Base-by-base conservation (phyloP, 2,888 invertebrate genomes). In the Cinara cedri region DNA sequence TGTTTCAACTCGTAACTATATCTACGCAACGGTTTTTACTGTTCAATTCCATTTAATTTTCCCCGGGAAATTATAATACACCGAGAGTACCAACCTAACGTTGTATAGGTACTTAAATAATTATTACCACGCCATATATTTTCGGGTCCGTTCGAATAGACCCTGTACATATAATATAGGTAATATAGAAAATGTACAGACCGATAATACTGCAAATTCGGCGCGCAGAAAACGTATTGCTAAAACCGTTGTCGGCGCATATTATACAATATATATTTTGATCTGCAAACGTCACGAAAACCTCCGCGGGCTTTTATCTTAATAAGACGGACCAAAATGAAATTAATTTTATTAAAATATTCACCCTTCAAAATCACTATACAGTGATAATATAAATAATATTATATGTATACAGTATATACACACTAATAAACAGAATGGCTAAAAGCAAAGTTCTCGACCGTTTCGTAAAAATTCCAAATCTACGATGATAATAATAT, bases 321-420 rank as follows among this genome's bases (percentile, higher is more conserved):
- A 24, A 57, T 24, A 11, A 57, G 24, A 14, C 11, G 3, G 0
- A 34, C 11, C 24, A 2, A 71, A n/a, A 9, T 6, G 13, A 71
- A 16, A 57, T 57, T 54, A 24, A 57, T 66, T 66, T 49, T 66
- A 71, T 55, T 71, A 46, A 57, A 71, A 44, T 55, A 71, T 57
- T 57, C 16, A 16, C 57, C 44, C 24, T 71, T 21, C 2, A 14
- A 21, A 19, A 34, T 14, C 34, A 19, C 54, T 9, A 44, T 2
- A 54, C 9, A 9, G 14, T 34, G 3, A 34, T 34, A 34, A 4
- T 34, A 34, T 34, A n/a, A n/a, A n/a, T n/a, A n/a, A n/a, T 34
- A 34, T 34, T 6, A 34, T 6, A 6, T 3, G 34, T 66, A 66
- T 66, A 24, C 66, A n/a, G n/a, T n/a, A n/a, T n/a, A n/a, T n/a